Percentiles rank a stretch among this genome's conserved stretches.
These are phyloP conservation scores for Cantharis flavilabris DNA, from an alignment of 2,888 invertebrate species.

Conservation along the genomic window DNA sequence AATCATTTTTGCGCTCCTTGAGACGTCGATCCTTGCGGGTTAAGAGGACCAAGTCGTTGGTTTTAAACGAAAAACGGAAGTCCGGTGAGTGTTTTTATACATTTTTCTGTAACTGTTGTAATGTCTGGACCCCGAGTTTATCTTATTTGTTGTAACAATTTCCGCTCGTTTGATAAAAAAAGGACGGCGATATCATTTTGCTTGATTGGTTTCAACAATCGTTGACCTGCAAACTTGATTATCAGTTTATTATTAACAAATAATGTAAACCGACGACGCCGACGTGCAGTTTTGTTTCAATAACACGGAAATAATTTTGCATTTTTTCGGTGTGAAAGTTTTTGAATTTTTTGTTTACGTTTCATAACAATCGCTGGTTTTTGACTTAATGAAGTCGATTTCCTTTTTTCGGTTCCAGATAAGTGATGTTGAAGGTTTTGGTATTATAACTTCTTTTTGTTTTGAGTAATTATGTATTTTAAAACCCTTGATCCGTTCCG, in stretches of 20 bases:
- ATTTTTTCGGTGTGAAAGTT: background rate
- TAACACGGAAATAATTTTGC: background rate
- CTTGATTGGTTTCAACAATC: background rate
- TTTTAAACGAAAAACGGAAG: slow-evolving; percentile 76
- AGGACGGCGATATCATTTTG: background rate
- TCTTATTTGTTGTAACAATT: background rate
- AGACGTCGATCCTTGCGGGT: slow-evolving; percentile 72
- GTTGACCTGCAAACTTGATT: background rate
- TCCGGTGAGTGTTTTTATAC: slow-evolving; percentile 67
- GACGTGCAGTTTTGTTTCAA: background rate
- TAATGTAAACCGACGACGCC: background rate
- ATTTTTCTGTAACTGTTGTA: background rate
- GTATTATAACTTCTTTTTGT: background rate
- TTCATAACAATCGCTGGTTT: background rate
- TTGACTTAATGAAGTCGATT: background rate
- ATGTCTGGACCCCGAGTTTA: background rate
- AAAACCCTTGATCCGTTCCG: background rate
- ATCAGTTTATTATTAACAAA: background rate
- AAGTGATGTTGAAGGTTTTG: background rate
- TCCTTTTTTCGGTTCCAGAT: background rate
- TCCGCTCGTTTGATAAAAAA: background rate
- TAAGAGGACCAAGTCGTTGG: slow-evolving; percentile 75
- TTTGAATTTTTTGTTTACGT: background rate
- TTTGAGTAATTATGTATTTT: background rate
- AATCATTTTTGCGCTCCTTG: slow-evolving; percentile 74